A percentile compares a stretch with the other conserved stretches of the same genome.
These are phyloP conservation scores for Omphaloscelis lunosa DNA, from an alignment of 2,888 invertebrate species.

Conservation along the genomic window DNA sequence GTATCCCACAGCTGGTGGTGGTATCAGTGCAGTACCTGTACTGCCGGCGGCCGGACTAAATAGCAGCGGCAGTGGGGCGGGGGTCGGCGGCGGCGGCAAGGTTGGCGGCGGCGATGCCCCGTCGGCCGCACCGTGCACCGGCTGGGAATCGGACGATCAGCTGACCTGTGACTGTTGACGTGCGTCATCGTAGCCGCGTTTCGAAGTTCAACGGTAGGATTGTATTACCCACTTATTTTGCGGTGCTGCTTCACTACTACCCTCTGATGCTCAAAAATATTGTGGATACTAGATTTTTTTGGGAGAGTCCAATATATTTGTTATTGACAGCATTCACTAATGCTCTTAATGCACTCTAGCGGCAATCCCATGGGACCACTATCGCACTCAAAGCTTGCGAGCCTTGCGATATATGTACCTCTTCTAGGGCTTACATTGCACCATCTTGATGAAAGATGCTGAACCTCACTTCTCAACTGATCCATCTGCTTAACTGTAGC, in stretches of 20 bases:
- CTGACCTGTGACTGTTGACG: background rate
- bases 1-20: no score
- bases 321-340: background rate
- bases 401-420: background rate
- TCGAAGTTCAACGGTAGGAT: background rate
- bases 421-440: background rate
- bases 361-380: conserved; percentile 18
- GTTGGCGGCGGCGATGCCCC: background rate
- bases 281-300: no score
- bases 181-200: background rate
- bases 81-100: no score
- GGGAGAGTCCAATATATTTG: background rate
- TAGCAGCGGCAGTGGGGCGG: no score
- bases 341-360: background rate
- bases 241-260: background rate
- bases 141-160: background rate
- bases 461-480: background rate
- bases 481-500: conserved; percentile 2
- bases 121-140: background rate
- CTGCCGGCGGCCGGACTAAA: no score
- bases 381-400: background rate
- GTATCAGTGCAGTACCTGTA: no score
- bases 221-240: background rate
- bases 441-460: background rate
- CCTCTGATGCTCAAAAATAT: no score